Base-by-base conservation (phyloP, 2,797 vertebrate species). In the Gambusia yucatana region DNA sequence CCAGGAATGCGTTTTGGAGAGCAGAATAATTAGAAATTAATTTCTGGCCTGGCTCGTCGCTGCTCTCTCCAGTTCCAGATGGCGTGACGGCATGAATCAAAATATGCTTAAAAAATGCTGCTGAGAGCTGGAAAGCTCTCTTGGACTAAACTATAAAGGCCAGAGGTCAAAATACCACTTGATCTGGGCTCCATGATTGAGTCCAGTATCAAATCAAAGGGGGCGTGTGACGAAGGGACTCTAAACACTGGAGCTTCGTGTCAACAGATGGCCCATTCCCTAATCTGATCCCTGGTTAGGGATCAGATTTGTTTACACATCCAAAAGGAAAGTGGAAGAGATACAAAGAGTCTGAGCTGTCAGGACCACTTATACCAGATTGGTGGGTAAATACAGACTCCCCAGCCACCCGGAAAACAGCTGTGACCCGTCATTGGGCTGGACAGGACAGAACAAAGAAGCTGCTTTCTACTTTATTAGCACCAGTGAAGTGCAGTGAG, bases 41-140 rank as follows among this genome's bases (percentile, higher is more conserved):
- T 93, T 91, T 92, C 82, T 92, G 89, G 84, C 57, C 85, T 82
- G 89, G 82, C 86, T 87, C 79, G 46, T 82, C 79, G 4, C 78
- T 76, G 89, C 87, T 90, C 88, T 85, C 86, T 82, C 74, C 88
- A 76, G 84, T 88, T 86, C 92, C 93, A 94, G 92, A 93, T 91
- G 93, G 92, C 81, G 20, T 2, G 76, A 81, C 88, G 83, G 91
- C 91, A 82, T 50, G 79, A 72, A 83, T 85, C 84, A 88, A 28
- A 90, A 92, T 80, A 87, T 80, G 89, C 80, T 82, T 84, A 72
- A 28, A 86, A 90, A 61, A 61, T 7, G 55, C 87, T 76, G 87
- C 83, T 67, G 80, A 82, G 86, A 25, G 46, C 76, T 76, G 46
- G 77, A 84, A 72, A 77, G 52, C 0, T 6, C 44, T 74, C 76